These are phyloP conservation scores for Dione vanillae DNA, from an alignment of 2,888 invertebrate species.

Conservation along the genomic window DNA sequence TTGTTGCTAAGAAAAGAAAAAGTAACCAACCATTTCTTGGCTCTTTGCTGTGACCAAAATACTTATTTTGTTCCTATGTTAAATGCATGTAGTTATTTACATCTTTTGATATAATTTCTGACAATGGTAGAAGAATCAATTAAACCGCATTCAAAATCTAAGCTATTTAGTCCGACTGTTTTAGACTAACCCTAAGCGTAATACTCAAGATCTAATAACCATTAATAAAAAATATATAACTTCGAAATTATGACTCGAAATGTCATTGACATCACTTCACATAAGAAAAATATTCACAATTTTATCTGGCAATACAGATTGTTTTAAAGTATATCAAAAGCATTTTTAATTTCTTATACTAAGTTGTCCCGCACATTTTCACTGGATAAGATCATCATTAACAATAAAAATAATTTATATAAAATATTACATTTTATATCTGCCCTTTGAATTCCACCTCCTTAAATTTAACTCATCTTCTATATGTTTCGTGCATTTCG, in stretches of 20 bases:
- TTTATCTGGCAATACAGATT: conserved; percentile 85
- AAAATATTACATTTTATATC: conserved; percentile 75
- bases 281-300: conserved; percentile 84
- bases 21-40: conserved; percentile 70
- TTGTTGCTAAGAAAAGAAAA: conserved; percentile 72
- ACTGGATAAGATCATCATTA: conserved; percentile 77
- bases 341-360: conserved; percentile 78
- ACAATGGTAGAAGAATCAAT: conserved; percentile 67
- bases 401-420: conserved; percentile 80
- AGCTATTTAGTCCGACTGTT: conserved; percentile 65
- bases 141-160: conserved; percentile 62
- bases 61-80: conserved; percentile 70
- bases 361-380: conserved; percentile 76
- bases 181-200: conserved; percentile 74
- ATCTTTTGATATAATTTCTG: conserved; percentile 67
- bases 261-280: conserved; percentile 79
- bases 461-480: conserved; percentile 86
- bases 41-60: conserved; percentile 70
- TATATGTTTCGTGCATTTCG: conserved; percentile 95
- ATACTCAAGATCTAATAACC: conserved; percentile 77
- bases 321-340: conserved; percentile 78
- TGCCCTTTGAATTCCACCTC: conserved; percentile 64
- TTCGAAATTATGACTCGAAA: conserved; percentile 80
- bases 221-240: conserved; percentile 77
- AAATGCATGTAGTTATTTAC: conserved; percentile 82